Conservation (phyloP, 2,797 vertebrate genomes). For the Chelmon rostratus region DNA sequence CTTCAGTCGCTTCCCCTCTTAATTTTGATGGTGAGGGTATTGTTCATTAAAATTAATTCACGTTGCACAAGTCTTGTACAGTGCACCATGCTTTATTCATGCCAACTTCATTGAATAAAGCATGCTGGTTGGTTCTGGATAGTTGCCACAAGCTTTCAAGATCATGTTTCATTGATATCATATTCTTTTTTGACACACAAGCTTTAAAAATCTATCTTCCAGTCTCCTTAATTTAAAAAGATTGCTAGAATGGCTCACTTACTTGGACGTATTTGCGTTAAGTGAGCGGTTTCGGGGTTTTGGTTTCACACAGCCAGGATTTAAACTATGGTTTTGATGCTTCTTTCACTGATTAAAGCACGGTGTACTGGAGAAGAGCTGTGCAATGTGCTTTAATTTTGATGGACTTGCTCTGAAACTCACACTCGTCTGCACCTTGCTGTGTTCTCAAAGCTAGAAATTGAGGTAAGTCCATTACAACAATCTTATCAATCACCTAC, state of each 20-base stretch:
- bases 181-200: conserved; percentile 18
- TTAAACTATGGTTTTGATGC: not conserved
- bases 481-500: not conserved
- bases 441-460: too few relatives aligned
- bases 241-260: not conserved
- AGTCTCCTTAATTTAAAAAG: conserved; percentile 10
- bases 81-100: not conserved
- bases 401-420: too few relatives aligned
- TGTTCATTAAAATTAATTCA: not conserved
- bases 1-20: not conserved
- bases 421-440: too few relatives aligned
- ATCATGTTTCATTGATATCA: conserved; percentile 67
- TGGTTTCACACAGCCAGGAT: too few relatives aligned
- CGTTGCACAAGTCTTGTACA: not conserved
- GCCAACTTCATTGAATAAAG: not conserved
- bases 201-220: too few relatives aligned
- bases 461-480: too few relatives aligned
- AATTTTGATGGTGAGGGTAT: not conserved
- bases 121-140: conserved; percentile 12
- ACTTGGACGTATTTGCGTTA: conserved; percentile 6
- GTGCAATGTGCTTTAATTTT: too few relatives aligned
- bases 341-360: not conserved
- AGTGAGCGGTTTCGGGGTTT: conserved; percentile 14
- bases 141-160: conserved; percentile 40
- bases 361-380: not conserved